Conservation (phyloP, 2,797 vertebrate genomes). For the Phyllotis vaccarum region DNA sequence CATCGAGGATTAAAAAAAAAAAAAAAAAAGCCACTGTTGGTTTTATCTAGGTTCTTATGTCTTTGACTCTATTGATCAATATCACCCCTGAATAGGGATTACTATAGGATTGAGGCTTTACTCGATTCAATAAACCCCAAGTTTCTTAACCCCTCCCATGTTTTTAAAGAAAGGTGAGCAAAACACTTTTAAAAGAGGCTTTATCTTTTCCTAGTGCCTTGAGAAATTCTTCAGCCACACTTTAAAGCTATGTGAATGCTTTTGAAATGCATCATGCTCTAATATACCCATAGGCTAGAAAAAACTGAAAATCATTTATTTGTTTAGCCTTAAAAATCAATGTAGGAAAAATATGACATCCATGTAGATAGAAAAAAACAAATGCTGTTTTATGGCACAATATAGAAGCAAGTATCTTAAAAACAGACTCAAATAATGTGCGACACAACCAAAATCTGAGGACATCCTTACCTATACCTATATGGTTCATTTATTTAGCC, state of each 20-base stretch:
- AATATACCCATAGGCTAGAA: constrained; percentile 94
- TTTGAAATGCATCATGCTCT: constrained; percentile 94
- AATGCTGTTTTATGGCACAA: constrained; percentile 70
- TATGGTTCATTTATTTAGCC: background rate
- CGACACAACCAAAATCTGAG: background rate
- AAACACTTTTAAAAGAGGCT: constrained; percentile 84
- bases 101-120: constrained; percentile 88
- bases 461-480: background rate
- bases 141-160: constrained; percentile 82
- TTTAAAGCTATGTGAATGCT: constrained; percentile 92
- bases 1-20: constrained; percentile 85
- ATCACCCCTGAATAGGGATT: constrained; percentile 87
- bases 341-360: constrained; percentile 83
- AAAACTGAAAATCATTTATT: constrained; percentile 91
- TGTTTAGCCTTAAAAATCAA: constrained; percentile 89
- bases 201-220: constrained; percentile 83
- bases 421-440: background rate
- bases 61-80: constrained; percentile 90
- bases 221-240: constrained; percentile 90
- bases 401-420: constrained; percentile 40
- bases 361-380: constrained; percentile 52
- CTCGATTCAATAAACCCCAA: constrained; percentile 89
- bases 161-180: constrained; percentile 91
- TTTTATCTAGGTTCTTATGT: constrained; percentile 88
- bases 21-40: constrained; percentile 85